Conservation (phyloP, 2,113 vertebrate genomes). For the Strix uralensis region DNA sequence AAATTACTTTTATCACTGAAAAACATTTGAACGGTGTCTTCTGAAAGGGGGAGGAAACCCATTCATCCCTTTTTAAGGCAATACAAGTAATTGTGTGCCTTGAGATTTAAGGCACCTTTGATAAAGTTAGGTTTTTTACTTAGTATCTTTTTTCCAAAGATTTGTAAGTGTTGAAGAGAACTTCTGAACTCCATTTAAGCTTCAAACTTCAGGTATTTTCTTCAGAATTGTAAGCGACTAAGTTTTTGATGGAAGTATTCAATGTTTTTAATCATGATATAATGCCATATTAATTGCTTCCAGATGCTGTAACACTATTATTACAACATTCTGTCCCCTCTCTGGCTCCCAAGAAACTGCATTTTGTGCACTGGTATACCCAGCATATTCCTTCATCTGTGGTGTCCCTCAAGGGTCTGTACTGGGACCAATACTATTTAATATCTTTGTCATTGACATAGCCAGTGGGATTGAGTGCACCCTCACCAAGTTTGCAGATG, state of each 20-base stretch:
- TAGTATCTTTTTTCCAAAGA: background rate
- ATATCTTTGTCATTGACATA: background rate
- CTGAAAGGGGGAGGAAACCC: background rate
- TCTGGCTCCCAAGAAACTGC: background rate
- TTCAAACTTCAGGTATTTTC: background rate
- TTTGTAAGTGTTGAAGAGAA: background rate
- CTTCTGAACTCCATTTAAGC: background rate
- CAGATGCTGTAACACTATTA: background rate
- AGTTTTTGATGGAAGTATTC: background rate
- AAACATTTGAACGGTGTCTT: background rate
- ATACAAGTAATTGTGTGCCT: background rate
- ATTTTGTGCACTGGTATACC: background rate
- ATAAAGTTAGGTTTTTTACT: background rate
- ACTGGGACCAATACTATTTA: background rate
- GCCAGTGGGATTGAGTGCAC: background rate
- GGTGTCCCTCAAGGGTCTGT: accelerated
- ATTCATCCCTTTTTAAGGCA: background rate
- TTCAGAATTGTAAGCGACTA: background rate
- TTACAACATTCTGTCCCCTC: background rate
- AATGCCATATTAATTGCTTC: background rate
- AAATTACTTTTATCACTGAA: background rate
- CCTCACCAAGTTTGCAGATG: background rate
- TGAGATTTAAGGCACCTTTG: background rate
- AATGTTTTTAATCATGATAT: background rate
- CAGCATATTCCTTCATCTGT: background rate